Evolutionary conservation across 2,113 vertebrate genomes (phyloP).

Genomic region (Pagrus major): DNA sequence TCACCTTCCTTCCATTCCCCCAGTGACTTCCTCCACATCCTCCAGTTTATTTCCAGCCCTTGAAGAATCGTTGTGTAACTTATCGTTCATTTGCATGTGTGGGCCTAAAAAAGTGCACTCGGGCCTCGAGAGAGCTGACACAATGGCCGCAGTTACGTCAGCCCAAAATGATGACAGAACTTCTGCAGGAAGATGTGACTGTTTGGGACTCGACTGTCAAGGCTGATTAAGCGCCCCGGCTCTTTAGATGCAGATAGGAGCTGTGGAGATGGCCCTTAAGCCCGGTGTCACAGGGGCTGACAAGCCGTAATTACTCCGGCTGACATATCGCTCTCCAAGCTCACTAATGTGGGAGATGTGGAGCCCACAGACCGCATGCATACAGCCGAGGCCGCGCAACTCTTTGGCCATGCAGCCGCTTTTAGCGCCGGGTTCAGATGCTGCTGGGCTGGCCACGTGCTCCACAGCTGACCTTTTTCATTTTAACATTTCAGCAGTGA

Average conservation of each 20-base stretch:
- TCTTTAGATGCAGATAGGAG: slow-evolving; percentile 58
- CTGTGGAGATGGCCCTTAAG: slow-evolving; percentile 65
- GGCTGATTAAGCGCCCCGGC: slow-evolving; percentile 60
- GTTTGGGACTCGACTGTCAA: slow-evolving; percentile 64
- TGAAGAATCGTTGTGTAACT: not conserved
- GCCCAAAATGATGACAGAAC: slow-evolving; percentile 22
- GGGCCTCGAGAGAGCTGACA: not conserved
- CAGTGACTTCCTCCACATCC: not conserved
- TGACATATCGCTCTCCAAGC: slow-evolving; percentile 66
- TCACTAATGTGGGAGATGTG: slow-evolving; percentile 61
- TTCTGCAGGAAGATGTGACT: slow-evolving; percentile 13
- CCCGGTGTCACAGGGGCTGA: slow-evolving; percentile 73
- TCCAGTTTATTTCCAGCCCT: not conserved
- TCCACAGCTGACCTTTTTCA: slow-evolving; percentile 43
- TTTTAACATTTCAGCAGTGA: slow-evolving; percentile 50
- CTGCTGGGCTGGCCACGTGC: slow-evolving; percentile 41
- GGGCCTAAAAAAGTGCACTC: not conserved
- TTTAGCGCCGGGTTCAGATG: slow-evolving; percentile 32
- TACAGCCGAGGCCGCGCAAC: slow-evolving; percentile 32
- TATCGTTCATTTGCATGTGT: slow-evolving; percentile 4
- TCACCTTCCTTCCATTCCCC: slow-evolving; percentile 51
- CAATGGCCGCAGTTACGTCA: slow-evolving; percentile 27
- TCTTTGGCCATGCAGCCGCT: slow-evolving; percentile 55
- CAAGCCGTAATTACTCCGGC: slow-evolving; percentile 75
- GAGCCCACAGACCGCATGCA: slow-evolving; percentile 21